phyloP scores from a whole-genome alignment of 2,113 vertebrate species.

The Nipponia nippon region DNA sequence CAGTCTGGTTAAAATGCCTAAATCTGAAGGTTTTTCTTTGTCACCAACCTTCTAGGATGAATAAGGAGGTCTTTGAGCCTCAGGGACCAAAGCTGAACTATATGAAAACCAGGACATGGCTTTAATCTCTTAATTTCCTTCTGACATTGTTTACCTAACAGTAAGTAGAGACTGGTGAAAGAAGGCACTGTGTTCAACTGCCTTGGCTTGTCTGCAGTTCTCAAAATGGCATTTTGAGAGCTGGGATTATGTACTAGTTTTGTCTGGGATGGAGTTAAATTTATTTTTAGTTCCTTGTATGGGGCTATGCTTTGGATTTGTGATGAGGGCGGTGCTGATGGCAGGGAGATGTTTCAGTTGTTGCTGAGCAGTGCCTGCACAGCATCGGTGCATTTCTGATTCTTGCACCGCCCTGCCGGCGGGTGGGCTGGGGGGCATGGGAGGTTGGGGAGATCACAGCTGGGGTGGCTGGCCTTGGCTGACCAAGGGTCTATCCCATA shows the following conservation, averaged over 20 bases:
- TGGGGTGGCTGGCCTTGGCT: neutral
- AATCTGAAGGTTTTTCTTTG: neutral
- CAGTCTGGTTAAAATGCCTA: neutral
- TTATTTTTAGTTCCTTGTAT: neutral
- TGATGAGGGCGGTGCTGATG: neutral
- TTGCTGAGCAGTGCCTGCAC: neutral
- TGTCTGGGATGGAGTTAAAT: neutral
- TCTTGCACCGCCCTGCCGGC: rapidly evolving
- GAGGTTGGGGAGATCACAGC: neutral
- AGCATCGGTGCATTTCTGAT: neutral
- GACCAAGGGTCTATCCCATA: neutral
- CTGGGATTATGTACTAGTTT: neutral
- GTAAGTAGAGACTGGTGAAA: neutral
- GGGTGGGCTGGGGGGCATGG: neutral
- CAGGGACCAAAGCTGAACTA: neutral
- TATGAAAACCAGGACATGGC: neutral
- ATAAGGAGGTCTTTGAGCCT: neutral
- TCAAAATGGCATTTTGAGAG: neutral
- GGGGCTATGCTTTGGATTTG: neutral
- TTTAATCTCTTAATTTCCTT: neutral
- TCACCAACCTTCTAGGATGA: neutral
- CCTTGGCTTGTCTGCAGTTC: neutral
- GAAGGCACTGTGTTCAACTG: neutral
- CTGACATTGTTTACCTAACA: neutral
- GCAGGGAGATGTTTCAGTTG: neutral